Conservation (phyloP, 2,797 vertebrate genomes). For the Myoxocephalus aenaeus region DNA sequence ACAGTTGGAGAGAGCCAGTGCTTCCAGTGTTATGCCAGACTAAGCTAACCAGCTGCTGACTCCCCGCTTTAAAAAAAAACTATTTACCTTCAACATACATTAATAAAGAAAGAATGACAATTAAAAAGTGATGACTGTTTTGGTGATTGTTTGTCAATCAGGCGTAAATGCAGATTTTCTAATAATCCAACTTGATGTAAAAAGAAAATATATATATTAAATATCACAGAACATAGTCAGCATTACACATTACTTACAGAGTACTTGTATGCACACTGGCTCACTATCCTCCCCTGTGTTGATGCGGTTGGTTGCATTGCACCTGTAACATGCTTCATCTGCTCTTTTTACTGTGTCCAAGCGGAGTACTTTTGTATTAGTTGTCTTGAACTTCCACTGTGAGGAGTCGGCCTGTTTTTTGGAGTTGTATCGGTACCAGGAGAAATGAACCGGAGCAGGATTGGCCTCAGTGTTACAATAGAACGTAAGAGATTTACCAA, state of each 20-base stretch:
- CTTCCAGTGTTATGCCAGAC: no score
- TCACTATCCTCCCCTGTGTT: constrained; percentile 1
- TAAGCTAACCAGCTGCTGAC: no score
- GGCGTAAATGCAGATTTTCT: background rate
- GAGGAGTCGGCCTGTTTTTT: background rate
- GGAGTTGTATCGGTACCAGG: constrained; percentile 54
- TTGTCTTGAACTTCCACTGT: rapidly evolving
- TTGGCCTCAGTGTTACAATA: constrained; percentile 49
- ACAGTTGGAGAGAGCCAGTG: no score
- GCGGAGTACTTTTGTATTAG: rapidly evolving
- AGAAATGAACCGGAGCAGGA: constrained; percentile 11
- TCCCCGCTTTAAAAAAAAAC: no score
- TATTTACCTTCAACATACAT: no score
- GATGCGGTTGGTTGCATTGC: constrained; percentile 56
- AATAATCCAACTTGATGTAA: background rate
- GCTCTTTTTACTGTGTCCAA: background rate
- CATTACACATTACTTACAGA: constrained; percentile 72
- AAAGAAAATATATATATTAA: background rate
- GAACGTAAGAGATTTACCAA: rapidly evolving
- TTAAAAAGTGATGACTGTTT: no score
- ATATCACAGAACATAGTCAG: background rate
- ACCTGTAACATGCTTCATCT: constrained; percentile 67
- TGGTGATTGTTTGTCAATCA: background rate
- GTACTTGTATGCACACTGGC: constrained; percentile 30
- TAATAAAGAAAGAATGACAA: no score